Conservation (phyloP, 1,140 invertebrate species). For the Neodiprion pinetum region DNA sequence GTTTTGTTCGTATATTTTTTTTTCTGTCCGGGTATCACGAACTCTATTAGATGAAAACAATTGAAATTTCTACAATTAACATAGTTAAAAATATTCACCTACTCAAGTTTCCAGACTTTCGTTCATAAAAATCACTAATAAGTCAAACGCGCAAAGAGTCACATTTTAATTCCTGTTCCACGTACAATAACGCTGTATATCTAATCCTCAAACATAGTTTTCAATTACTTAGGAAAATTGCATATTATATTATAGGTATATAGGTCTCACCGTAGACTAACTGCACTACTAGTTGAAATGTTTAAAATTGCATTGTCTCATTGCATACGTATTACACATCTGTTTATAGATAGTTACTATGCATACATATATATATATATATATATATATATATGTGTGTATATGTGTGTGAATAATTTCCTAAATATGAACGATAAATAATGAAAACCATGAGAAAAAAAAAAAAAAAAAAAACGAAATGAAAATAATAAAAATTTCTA, state of each 20-base stretch:
- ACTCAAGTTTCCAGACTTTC: no score
- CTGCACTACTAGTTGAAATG: conserved; percentile 28
- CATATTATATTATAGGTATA: neutral
- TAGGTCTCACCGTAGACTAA: conserved; percentile 28
- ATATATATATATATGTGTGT: neutral
- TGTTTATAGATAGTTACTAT: neutral
- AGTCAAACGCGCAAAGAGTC: no score
- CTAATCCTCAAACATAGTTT: no score
- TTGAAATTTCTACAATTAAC: no score
- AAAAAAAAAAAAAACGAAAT: neutral
- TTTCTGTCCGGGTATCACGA: no score
- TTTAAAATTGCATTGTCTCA: conserved; percentile 25
- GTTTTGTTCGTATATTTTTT: no score
- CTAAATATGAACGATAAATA: neutral
- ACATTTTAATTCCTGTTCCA: no score
- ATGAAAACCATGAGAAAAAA: neutral
- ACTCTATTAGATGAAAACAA: no score
- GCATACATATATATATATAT: neutral
- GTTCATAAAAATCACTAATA: no score
- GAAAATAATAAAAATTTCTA: neutral
- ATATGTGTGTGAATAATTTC: neutral
- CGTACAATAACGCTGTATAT: no score
- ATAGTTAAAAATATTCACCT: no score
- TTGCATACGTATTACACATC: conserved; percentile 16
- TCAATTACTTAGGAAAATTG: no score